Percentiles rank a stretch among this genome's conserved stretches.
Conservation (phyloP, 2,113 vertebrate species). For the Stigmatopora argus region DNA sequence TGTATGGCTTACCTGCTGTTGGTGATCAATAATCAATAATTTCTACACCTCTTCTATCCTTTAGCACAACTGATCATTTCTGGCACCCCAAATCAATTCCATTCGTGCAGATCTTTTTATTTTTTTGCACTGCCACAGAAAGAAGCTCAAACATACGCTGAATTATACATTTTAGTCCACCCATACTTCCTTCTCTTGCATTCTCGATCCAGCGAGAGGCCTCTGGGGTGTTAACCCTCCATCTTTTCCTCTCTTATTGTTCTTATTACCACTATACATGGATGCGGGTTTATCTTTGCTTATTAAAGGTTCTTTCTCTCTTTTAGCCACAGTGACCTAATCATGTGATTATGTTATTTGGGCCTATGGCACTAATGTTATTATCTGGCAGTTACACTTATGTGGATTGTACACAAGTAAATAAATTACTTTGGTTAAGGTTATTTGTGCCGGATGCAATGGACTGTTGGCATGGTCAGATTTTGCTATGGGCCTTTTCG, state of each 20-base stretch:
- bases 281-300: constrained; percentile 36
- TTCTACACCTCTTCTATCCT: not conserved
- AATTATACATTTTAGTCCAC: constrained; percentile 29
- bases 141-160: constrained; percentile 24
- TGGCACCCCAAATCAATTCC: constrained; percentile 18
- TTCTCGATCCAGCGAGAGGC: constrained; percentile 28
- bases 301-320: constrained; percentile 24
- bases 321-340: constrained; percentile 13
- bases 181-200: constrained; percentile 15
- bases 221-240: constrained; percentile 25
- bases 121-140: constrained; percentile 3
- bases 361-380: no score
- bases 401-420: no score
- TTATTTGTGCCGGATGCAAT: no score
- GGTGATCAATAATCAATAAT: not conserved
- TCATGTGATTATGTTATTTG: no score
- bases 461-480: no score
- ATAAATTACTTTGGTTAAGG: no score
- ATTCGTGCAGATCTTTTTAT: constrained; percentile 1
- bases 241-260: constrained; percentile 32
- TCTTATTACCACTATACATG: constrained; percentile 36
- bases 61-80: constrained; percentile 22
- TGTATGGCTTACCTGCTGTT: not conserved
- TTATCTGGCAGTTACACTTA: no score
- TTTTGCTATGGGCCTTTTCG: no score